phyloP scores from a whole-genome alignment of 2,888 invertebrate genomes.

The Neoaliturus tenellus region DNA sequence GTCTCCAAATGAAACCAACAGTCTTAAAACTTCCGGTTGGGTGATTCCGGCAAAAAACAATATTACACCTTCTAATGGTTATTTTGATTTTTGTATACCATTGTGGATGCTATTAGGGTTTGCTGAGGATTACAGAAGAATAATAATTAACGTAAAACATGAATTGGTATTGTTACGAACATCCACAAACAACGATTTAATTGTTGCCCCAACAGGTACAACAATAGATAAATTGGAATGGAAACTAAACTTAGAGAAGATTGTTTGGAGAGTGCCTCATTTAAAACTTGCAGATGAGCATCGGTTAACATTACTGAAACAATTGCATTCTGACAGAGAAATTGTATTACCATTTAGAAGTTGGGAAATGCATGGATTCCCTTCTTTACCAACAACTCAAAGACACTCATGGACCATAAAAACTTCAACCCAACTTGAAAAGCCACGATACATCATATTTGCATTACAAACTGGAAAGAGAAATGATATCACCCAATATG shows the following conservation, averaged over 20 bases:
- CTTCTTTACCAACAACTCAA: conserved; percentile 68
- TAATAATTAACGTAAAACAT: conserved; percentile 71
- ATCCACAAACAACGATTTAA: conserved; percentile 67
- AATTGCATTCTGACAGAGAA: conserved; percentile 55
- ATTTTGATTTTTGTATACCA: conserved; percentile 68
- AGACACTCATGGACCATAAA: conserved; percentile 68
- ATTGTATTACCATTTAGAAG: conserved; percentile 67
- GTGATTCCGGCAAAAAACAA: too few species aligned
- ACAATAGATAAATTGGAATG: conserved; percentile 45
- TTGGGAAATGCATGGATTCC: conserved; percentile 71
- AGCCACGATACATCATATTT: conserved; percentile 70
- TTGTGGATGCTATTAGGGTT: conserved; percentile 69
- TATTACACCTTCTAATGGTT: too few species aligned
- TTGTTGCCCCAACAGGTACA: conserved; percentile 57
- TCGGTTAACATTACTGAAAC: conserved; percentile 64
- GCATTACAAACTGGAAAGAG: conserved; percentile 70
- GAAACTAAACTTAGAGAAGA: conserved; percentile 62
- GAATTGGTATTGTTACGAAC: conserved; percentile 69
- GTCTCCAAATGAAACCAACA: conserved; percentile 23
- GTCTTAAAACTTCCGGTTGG: too few species aligned
- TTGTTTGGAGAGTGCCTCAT: conserved; percentile 65
- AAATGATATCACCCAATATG: conserved; percentile 65
- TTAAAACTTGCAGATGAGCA: conserved; percentile 65
- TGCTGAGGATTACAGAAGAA: conserved; percentile 70
- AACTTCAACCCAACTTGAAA: conserved; percentile 69